Evolutionary conservation across 2,113 vertebrate genomes (phyloP), one percentile per base, ranked within the genome.

Genomic region (Coracopsis vasa): DNA sequence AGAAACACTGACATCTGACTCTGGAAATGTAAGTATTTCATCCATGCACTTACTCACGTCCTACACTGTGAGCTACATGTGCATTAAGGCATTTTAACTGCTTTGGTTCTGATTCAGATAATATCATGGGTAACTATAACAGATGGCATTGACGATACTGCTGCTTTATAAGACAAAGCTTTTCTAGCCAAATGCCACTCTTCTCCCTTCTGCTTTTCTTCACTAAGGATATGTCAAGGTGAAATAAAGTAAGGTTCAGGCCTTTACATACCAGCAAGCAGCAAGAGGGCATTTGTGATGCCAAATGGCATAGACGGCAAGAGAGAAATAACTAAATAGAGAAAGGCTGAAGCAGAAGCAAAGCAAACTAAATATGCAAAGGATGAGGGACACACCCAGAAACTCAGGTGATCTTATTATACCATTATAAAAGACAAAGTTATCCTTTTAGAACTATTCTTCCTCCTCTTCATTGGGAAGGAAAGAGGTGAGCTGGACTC

Each of bases 131-230:
- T 14, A 65, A 84, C 75, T 71, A 6, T 16, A 67, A 75, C 92
- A 95, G 95, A 92, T 96, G 96, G 96, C 88, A 94, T 33, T 75
- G 69, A 74, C 4, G 2, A 69, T 12, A 16, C 77, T 84, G 91
- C 86, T 74, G 86, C 92, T 88, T 78, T 47, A 58, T 73, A 78
- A 96, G 75, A 97, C 92, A 95, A 96, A 93, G 92, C 88, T 93
- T 80, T 53, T 11, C 87, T 47, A 94, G 86, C 83, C 88, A 95
- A 86, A 77, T 90, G 67, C 80, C 86, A 96, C 82, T 67, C 86
- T 94, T 93, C 73, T 65, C 47, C 86, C 90, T 79, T 87, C 86
- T 70, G 81, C 95, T 89, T 90, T 62, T 45, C 95, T 71, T 79
- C 86, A 86, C 77, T 45, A 27, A 92, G 93, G 90, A 85, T 75